Evolutionary conservation across 2,888 invertebrate genomes (phyloP).

Genomic region (Andricus quercusramuli): DNA sequence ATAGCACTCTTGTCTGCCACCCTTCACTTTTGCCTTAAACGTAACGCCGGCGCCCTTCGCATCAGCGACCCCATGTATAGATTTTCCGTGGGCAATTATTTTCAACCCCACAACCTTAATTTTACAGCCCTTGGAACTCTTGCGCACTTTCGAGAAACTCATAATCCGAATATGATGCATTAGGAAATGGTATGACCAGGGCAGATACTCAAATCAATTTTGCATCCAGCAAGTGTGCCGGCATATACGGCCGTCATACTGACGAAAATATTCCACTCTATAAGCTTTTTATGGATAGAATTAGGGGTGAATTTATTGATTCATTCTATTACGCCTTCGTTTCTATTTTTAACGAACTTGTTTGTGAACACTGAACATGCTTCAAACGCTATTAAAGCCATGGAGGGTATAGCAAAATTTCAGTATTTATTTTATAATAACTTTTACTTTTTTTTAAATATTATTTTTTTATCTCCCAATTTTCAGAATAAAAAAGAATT

Average conservation of each 20-base stretch:
- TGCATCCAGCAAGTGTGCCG: background rate
- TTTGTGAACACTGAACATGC: background rate
- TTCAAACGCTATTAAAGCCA: too few relatives aligned
- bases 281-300: background rate
- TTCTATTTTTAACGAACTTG: background rate
- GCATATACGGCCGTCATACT: background rate
- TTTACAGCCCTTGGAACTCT: background rate
- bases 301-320: background rate
- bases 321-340: background rate
- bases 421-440: too few relatives aligned
- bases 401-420: too few relatives aligned
- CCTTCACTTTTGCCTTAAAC: slow-evolving; percentile 20
- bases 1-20: too few relatives aligned
- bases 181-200: background rate
- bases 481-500: too few relatives aligned
- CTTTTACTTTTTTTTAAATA: too few relatives aligned
- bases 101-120: slow-evolving; percentile 13
- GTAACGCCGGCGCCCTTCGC: slow-evolving; percentile 29
- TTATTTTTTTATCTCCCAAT: too few relatives aligned
- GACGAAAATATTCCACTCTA: background rate
- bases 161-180: slow-evolving; percentile 13
- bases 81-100: slow-evolving; percentile 28
- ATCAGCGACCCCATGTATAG: slow-evolving; percentile 32
- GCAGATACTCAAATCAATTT: background rate
- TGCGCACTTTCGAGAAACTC: background rate